These are phyloP conservation scores for Caenorhabditis auriculariae DNA, from an alignment of 2,888 invertebrate species.

Conservation along the genomic window DNA sequence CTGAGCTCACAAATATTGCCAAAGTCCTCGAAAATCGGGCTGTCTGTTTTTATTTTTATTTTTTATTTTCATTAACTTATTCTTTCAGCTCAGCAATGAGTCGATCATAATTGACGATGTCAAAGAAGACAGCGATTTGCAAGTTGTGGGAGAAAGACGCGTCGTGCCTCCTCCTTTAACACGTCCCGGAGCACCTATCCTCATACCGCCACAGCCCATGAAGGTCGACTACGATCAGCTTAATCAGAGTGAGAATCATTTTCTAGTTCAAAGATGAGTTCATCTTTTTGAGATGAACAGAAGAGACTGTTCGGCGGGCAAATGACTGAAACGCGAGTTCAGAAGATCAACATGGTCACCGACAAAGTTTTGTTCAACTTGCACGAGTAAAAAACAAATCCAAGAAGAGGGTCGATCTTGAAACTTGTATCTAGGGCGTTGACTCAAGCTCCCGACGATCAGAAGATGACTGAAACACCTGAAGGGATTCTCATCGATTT, in stretches of 20 bases:
- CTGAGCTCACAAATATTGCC: constrained; percentile 13
- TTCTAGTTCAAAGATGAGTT: constrained; percentile 8
- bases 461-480: constrained; percentile 44
- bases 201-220: no score
- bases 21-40: constrained; percentile 10
- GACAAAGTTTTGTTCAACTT: constrained; percentile 39
- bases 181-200: no score
- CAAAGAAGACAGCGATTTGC: no score
- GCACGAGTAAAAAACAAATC: constrained; percentile 33
- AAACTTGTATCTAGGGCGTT: constrained; percentile 30
- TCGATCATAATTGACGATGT: no score
- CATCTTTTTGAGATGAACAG: constrained; percentile 18
- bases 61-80: no score
- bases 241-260: constrained; percentile 8
- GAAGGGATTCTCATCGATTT: constrained; percentile 47
- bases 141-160: no score
- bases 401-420: not conserved
- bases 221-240: constrained; percentile 1
- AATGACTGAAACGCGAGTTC: constrained; percentile 52
- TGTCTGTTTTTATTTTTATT: no score
- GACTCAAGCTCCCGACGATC: constrained; percentile 34
- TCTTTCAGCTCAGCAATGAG: no score
- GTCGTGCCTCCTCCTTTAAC: no score
- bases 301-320: constrained; percentile 57
- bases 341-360: constrained; percentile 35